Evolutionary conservation across 1,140 invertebrate genomes (phyloP).

Genomic region (Sminthurides bifidus): DNA sequence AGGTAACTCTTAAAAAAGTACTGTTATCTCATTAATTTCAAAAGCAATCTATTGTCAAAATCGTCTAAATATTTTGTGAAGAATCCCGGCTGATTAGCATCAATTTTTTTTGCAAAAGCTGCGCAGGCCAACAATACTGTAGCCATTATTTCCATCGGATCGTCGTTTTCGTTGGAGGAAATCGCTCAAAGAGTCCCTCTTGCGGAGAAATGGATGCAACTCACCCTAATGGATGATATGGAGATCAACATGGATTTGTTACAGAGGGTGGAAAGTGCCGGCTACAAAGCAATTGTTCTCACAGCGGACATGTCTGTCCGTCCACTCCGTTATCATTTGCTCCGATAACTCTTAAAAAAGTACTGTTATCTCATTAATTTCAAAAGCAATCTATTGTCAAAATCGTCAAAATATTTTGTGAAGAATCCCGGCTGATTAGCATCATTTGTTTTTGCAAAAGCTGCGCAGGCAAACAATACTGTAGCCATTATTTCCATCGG

Average conservation of each 20-base stretch:
- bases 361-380: slow-evolving; percentile 35
- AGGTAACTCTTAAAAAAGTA: neutral
- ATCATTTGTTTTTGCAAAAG: slow-evolving; percentile 40
- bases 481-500: slow-evolving; percentile 42
- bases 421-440: no score
- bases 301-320: slow-evolving; percentile 55
- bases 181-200: slow-evolving; percentile 43
- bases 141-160: slow-evolving; percentile 42
- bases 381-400: slow-evolving; percentile 38
- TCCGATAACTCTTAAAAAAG: slow-evolving; percentile 55
- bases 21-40: slow-evolving; percentile 36
- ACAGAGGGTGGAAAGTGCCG: neutral
- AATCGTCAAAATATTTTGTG: no score
- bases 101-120: slow-evolving; percentile 39
- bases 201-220: slow-evolving; percentile 39
- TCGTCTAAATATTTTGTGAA: no score
- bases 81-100: no score
- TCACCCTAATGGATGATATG: neutral
- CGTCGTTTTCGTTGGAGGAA: slow-evolving; percentile 34
- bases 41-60: slow-evolving; percentile 38
- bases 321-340: neutral
- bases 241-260: neutral
- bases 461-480: slow-evolving; percentile 38
- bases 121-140: slow-evolving; percentile 39
- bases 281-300: slow-evolving; percentile 31